Conservation (phyloP, 2,888 invertebrate genomes). For the Neoaliturus tenellus region DNA sequence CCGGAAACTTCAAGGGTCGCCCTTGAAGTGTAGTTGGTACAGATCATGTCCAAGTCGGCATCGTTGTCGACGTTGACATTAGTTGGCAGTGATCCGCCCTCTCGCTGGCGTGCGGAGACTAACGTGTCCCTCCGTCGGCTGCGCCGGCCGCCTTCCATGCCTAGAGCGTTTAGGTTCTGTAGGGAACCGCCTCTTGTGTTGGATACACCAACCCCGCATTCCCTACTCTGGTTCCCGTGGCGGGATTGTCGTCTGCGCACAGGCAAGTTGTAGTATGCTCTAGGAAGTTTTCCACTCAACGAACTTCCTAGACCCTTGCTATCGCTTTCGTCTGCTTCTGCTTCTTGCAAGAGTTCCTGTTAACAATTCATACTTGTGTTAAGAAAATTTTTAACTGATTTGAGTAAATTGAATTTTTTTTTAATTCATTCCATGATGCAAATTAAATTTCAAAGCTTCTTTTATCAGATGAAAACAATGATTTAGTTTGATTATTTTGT, state of each 20-base stretch:
- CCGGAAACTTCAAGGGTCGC: slow-evolving; percentile 53
- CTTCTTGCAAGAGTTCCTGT: slow-evolving; percentile 60
- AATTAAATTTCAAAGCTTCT: too few relatives aligned
- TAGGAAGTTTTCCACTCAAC: slow-evolving; percentile 10
- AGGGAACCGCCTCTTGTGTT: slow-evolving; percentile 54
- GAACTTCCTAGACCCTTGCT: slow-evolving; percentile 32
- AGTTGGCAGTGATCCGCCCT: slow-evolving; percentile 80
- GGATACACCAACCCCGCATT: slow-evolving; percentile 14
- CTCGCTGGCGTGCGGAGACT: slow-evolving; percentile 75
- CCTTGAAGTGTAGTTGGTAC: slow-evolving; percentile 50
- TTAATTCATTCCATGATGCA: too few relatives aligned
- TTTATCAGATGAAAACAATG: too few relatives aligned
- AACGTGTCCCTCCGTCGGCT: slow-evolving; percentile 36
- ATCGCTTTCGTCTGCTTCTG: slow-evolving; percentile 59
- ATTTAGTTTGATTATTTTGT: too few relatives aligned
- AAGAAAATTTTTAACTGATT: too few relatives aligned
- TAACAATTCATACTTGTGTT: too few relatives aligned
- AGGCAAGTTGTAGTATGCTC: slow-evolving; percentile 11
- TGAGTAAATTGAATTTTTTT: too few relatives aligned
- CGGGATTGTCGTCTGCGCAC: slow-evolving; percentile 34
- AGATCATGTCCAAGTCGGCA: slow-evolving; percentile 65
- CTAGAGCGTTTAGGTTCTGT: slow-evolving; percentile 51
- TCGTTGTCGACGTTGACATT: slow-evolving; percentile 73
- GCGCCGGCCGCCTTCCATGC: slow-evolving; percentile 21
- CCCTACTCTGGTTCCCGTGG: not conserved